These are phyloP conservation scores for Drosophila teissieri DNA, from an alignment of 1,140 invertebrate species.

Conservation along the genomic window DNA sequence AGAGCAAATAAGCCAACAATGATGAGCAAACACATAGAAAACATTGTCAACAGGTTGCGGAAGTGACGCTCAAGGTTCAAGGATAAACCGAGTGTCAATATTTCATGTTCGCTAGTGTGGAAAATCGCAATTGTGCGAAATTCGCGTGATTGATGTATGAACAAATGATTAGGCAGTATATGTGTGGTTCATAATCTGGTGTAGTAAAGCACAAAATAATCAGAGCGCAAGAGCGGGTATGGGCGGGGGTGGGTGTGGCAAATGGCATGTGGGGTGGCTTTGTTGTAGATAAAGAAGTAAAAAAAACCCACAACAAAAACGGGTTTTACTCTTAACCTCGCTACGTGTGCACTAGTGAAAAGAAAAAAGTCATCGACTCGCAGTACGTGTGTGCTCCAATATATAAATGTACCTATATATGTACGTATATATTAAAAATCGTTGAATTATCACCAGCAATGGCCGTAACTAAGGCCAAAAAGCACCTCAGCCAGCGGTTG, in stretches of 20 bases:
- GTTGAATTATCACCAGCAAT: conserved; percentile 44
- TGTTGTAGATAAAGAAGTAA: conserved; percentile 27
- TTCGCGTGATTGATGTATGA: conserved; percentile 48
- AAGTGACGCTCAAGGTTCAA: conserved; percentile 63
- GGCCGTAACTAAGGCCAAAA: conserved; percentile 33
- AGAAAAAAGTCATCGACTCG: conserved; percentile 44
- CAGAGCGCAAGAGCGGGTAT: conserved; percentile 30
- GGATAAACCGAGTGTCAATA: conserved; percentile 43
- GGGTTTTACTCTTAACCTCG: conserved; percentile 64
- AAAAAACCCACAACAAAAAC: conserved; percentile 23
- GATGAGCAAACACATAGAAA: conserved; percentile 36
- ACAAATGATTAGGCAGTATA: conserved; percentile 56
- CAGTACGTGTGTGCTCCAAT: conserved; percentile 21
- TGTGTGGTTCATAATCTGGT: conserved; percentile 46
- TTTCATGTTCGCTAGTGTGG: background rate
- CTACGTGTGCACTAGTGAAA: conserved; percentile 62
- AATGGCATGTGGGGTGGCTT: conserved; percentile 31
- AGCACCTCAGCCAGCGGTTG: conserved; percentile 30
- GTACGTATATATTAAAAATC: conserved; percentile 7
- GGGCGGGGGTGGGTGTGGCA: conserved; percentile 37
- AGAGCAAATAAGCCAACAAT: conserved; percentile 28
- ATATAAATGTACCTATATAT: background rate
- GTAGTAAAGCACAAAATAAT: conserved; percentile 39
- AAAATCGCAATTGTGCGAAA: conserved; percentile 22
- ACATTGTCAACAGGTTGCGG: conserved; percentile 78